Evolutionary conservation across 1,140 invertebrate genomes (phyloP).

Genomic region (Panagrolaimus sp.): DNA sequence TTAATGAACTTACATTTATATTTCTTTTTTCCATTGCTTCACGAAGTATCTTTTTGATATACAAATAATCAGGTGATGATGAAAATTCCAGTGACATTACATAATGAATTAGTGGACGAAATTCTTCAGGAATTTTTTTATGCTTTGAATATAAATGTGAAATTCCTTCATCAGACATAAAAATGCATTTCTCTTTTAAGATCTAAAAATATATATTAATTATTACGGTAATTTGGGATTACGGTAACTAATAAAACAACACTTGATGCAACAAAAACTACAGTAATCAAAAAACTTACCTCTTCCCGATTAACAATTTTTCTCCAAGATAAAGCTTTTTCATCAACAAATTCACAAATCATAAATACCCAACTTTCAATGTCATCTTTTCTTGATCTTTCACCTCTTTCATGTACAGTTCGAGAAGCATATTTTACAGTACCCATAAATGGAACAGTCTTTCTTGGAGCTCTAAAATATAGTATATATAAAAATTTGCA

Average conservation of each 20-base stretch:
- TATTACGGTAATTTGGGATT: not conserved
- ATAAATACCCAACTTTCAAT: not conserved
- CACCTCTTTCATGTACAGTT: constrained; percentile 5
- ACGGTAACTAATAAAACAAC: too few species aligned
- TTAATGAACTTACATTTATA: not conserved
- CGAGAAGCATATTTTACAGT: constrained; percentile 9
- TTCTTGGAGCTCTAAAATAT: not conserved
- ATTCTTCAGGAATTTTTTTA: not conserved
- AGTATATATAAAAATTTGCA: not conserved
- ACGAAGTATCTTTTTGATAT: not conserved
- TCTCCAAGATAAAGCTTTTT: not conserved
- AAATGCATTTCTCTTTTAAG: not conserved
- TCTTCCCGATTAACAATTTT: not conserved
- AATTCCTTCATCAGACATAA: constrained; percentile 9
- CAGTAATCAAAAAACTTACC: too few species aligned
- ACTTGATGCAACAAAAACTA: too few species aligned
- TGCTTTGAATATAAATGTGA: not conserved
- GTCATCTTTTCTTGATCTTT: constrained; percentile 1
- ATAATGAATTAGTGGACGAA: not conserved
- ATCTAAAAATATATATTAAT: not conserved
- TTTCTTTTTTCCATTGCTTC: constrained; percentile 1
- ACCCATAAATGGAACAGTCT: constrained; percentile 13
- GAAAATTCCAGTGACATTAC: not conserved
- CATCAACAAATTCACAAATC: not conserved
- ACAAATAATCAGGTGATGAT: not conserved